Evolutionary conservation across 2,888 invertebrate species (phyloP).

Genomic region (Leptinotarsa rubiginosa): DNA sequence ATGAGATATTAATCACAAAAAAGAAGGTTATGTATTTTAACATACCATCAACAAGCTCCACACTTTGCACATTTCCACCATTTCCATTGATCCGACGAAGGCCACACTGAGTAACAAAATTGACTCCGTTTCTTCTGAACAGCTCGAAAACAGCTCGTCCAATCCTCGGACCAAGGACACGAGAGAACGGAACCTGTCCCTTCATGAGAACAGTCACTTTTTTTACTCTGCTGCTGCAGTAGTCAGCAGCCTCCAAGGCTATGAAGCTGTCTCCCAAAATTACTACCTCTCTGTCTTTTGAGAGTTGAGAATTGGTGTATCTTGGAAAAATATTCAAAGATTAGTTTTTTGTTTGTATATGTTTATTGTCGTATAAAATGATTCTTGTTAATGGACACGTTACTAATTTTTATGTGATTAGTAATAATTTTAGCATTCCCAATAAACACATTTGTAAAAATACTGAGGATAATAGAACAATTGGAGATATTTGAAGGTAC

Average conservation of each 20-base stretch:
- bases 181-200: slow-evolving; percentile 72
- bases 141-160: slow-evolving; percentile 80
- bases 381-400: too few relatives aligned
- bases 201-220: slow-evolving; percentile 85
- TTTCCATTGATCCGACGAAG: slow-evolving; percentile 76
- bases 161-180: slow-evolving; percentile 81
- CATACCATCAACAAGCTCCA: slow-evolving; percentile 77
- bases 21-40: neutral
- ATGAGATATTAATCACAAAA: neutral
- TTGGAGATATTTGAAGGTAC: too few relatives aligned
- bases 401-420: too few relatives aligned
- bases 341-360: slow-evolving; percentile 4
- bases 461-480: too few relatives aligned
- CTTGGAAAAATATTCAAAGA: slow-evolving; percentile 29
- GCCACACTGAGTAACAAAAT: slow-evolving; percentile 71
- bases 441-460: too few relatives aligned
- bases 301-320: slow-evolving; percentile 72
- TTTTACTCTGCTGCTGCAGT: slow-evolving; percentile 79
- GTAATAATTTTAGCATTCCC: too few relatives aligned
- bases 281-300: slow-evolving; percentile 80
- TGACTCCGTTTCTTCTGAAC: slow-evolving; percentile 82
- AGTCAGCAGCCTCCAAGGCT: slow-evolving; percentile 90
- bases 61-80: slow-evolving; percentile 72
- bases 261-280: slow-evolving; percentile 93
- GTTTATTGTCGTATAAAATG: neutral